Conservation (phyloP, 2,113 vertebrate genomes). For the Tenrec ecaudatus region DNA sequence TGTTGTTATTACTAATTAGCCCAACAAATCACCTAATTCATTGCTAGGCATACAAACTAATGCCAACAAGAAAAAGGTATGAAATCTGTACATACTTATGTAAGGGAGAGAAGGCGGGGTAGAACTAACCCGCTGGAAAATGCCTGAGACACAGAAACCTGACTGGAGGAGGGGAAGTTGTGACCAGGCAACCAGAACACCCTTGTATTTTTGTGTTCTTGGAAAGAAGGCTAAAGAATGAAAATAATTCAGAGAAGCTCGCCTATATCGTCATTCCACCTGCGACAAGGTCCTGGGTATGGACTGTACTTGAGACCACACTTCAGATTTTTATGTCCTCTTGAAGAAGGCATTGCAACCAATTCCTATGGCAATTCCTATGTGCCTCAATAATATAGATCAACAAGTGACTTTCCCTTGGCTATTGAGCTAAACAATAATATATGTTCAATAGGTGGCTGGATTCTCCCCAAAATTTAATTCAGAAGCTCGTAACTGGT, state of each 20-base stretch:
- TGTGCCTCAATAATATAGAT: slow-evolving; percentile 39
- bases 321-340: slow-evolving; percentile 25
- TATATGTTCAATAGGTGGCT: neutral
- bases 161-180: neutral
- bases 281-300: slow-evolving; percentile 63
- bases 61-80: neutral
- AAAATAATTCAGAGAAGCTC: neutral
- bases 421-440: slow-evolving; percentile 35
- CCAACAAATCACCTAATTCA: neutral
- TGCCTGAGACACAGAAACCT: neutral
- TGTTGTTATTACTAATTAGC: neutral
- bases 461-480: slow-evolving; percentile 43
- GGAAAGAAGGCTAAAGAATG: neutral
- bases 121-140: slow-evolving; percentile 32
- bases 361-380: slow-evolving; percentile 47
- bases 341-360: slow-evolving; percentile 29
- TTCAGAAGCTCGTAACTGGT: neutral
- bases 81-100: neutral
- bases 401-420: slow-evolving; percentile 29
- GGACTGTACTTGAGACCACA: slow-evolving; percentile 55
- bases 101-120: neutral
- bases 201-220: neutral
- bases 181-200: neutral
- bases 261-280: slow-evolving; percentile 7
- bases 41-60: neutral